Conservation (phyloP, 2,113 vertebrate genomes). For the Atherinomorus stipes region DNA sequence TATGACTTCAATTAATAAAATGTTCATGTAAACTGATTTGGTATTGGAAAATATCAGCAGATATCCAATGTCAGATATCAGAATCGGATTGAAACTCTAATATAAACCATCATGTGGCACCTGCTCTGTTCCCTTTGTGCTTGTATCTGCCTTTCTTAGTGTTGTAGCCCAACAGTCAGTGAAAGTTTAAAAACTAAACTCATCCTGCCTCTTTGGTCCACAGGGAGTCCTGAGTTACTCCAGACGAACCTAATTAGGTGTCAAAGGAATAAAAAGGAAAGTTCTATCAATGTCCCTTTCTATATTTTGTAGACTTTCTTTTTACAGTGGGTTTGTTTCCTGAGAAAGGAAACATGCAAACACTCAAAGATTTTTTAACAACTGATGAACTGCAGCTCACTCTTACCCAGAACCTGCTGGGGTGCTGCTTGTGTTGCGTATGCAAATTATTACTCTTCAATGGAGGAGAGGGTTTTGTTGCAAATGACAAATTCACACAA, state of each 20-base stretch:
- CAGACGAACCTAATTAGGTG: background rate
- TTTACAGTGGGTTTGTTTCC: constrained; percentile 26
- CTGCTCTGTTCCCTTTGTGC: background rate
- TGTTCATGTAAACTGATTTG: too few relatives aligned
- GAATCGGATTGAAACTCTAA: too few relatives aligned
- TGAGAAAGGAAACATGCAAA: background rate
- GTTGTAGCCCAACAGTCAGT: constrained; percentile 5
- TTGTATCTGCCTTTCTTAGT: background rate
- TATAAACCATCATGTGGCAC: too few relatives aligned
- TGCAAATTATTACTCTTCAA: background rate
- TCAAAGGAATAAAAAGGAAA: background rate
- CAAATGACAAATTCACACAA: background rate
- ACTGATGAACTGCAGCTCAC: constrained; percentile 1
- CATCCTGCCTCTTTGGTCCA: background rate
- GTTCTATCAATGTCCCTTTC: background rate
- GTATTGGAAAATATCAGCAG: too few relatives aligned
- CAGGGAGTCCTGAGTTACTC: constrained; percentile 11
- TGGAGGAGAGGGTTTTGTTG: background rate
- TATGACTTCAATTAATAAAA: too few relatives aligned
- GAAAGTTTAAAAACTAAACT: constrained; percentile 17
- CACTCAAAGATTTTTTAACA: constrained; percentile 4
- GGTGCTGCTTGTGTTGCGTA: constrained; percentile 7
- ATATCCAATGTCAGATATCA: too few relatives aligned
- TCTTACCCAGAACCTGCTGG: background rate
- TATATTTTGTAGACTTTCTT: constrained; percentile 23